Percentiles rank a stretch among this genome's conserved stretches.
Conservation (phyloP, 2,888 invertebrate genomes). For the Nemapogon koenigi region DNA sequence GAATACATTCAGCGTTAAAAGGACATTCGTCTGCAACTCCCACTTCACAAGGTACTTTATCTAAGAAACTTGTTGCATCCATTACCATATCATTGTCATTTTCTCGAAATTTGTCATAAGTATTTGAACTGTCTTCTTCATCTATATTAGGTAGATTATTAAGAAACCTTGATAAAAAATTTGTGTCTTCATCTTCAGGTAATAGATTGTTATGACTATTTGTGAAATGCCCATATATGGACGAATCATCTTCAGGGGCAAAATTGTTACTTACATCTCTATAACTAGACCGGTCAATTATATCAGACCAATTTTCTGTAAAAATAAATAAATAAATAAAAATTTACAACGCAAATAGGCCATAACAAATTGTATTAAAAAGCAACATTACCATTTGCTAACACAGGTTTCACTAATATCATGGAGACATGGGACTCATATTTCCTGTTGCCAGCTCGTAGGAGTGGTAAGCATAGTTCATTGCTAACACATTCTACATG, state of each 20-base stretch:
- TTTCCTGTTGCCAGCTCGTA: conserved; percentile 53
- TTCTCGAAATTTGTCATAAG: conserved; percentile 44
- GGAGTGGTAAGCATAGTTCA: conserved; percentile 74
- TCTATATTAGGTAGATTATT: conserved; percentile 45
- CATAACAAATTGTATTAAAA: background rate
- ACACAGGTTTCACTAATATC: conserved; percentile 78
- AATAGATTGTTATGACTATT: conserved; percentile 34
- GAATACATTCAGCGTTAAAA: conserved; percentile 74
- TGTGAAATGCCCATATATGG: conserved; percentile 37
- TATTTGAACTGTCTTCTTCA: conserved; percentile 34
- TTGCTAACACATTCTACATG: conserved; percentile 76
- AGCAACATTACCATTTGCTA: conserved; percentile 49
- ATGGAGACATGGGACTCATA: conserved; percentile 71
- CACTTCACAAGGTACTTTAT: conserved; percentile 66
- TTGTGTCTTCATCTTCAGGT: conserved; percentile 41
- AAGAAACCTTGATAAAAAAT: conserved; percentile 42
- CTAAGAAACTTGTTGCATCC: conserved; percentile 54
- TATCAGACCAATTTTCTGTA: conserved; percentile 58
- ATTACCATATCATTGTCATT: conserved; percentile 51
- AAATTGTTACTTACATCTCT: conserved; percentile 43
- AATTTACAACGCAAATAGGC: background rate
- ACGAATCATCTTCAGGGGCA: conserved; percentile 45
- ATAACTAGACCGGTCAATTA: conserved; percentile 49
- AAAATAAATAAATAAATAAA: conserved; percentile 13
- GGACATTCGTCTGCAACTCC: conserved; percentile 66